Conservation (phyloP, 2,888 invertebrate species). For the Ectemnius lituratus region DNA sequence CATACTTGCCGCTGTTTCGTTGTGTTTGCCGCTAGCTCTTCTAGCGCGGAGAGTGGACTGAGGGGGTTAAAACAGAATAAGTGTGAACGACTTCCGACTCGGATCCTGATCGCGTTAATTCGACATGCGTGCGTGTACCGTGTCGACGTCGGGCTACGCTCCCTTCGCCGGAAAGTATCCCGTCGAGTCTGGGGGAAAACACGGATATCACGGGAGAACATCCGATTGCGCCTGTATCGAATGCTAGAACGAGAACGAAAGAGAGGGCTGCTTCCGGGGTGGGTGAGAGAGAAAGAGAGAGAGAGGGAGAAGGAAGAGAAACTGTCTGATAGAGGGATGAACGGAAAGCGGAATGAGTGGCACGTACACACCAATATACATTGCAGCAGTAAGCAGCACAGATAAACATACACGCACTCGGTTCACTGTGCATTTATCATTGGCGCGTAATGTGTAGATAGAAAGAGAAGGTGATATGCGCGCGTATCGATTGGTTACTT, state of each 20-base stretch:
- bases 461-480: slow-evolving; percentile 31
- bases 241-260: slow-evolving; percentile 11
- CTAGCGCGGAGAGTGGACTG: too few species aligned
- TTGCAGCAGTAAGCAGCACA: too few species aligned
- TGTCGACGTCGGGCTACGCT: slow-evolving; percentile 5
- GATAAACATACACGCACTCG: too few species aligned
- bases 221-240: slow-evolving; percentile 8
- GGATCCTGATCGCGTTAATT: slow-evolving; percentile 33
- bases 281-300: neutral
- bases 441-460: slow-evolving; percentile 11
- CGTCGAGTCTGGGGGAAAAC: slow-evolving; percentile 17
- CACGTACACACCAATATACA: too few species aligned
- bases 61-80: slow-evolving; percentile 15
- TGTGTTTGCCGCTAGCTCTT: slow-evolving; percentile 50
- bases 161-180: slow-evolving; percentile 2
- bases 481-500: slow-evolving; percentile 66
- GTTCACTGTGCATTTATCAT: neutral
- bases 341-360: slow-evolving; percentile 3
- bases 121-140: slow-evolving; percentile 17
- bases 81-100: slow-evolving; percentile 24
- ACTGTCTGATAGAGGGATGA: slow-evolving; percentile 1
- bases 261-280: neutral
- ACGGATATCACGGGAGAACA: slow-evolving; percentile 28
- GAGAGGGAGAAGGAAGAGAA: slow-evolving; percentile 13
- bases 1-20: slow-evolving; percentile 64